These are phyloP conservation scores for Phainopepla nitens DNA, from an alignment of 2,113 vertebrate species.

Conservation along the genomic window DNA sequence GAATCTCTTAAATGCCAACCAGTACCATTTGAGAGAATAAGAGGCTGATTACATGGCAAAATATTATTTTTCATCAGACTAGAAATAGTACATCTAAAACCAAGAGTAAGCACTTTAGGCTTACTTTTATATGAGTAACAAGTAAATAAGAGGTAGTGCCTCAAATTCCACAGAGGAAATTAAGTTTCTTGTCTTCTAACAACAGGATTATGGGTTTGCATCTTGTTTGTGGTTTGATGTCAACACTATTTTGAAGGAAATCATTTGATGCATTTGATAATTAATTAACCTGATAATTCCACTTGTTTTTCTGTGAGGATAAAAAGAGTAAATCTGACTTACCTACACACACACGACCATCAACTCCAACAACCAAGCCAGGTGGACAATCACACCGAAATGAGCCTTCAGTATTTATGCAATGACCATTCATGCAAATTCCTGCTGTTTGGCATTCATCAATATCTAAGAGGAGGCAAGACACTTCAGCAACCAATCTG, in stretches of 20 bases:
- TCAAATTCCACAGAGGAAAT: background rate
- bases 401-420: slow-evolving; percentile 78
- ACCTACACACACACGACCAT: slow-evolving; percentile 79
- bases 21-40: background rate
- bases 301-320: background rate
- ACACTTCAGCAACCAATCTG: background rate
- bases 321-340: background rate
- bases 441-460: slow-evolving; percentile 78
- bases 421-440: slow-evolving; percentile 78
- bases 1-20: background rate
- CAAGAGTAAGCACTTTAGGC: background rate
- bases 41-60: background rate
- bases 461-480: slow-evolving; percentile 61
- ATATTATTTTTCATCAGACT: background rate
- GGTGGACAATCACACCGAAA: slow-evolving; percentile 77
- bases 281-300: background rate
- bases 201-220: background rate
- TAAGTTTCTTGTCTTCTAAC: background rate
- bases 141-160: background rate
- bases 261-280: background rate
- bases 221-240: background rate
- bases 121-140: background rate
- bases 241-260: background rate
- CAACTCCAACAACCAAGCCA: slow-evolving; percentile 73
- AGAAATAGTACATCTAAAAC: background rate